phyloP scores from a whole-genome alignment of 2,113 vertebrate genomes.

The Phylloscopus whistleri region DNA sequence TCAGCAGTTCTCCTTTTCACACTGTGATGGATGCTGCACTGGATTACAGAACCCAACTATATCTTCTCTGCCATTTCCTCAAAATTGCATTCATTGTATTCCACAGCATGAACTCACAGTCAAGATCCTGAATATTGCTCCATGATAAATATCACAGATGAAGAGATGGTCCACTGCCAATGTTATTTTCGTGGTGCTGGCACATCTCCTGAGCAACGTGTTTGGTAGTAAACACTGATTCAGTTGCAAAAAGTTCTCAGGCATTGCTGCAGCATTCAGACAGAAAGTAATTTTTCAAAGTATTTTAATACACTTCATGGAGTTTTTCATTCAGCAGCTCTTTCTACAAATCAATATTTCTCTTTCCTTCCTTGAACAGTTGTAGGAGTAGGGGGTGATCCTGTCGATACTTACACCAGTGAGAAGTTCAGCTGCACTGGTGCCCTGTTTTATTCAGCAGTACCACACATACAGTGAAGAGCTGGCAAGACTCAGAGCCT shows the following conservation, averaged over 20 bases:
- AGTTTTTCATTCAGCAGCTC: not conserved
- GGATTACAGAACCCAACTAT: conserved; percentile 27
- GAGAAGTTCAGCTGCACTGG: not conserved
- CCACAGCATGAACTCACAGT: conserved; percentile 64
- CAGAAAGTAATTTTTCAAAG: not conserved
- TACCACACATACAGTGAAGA: not conserved
- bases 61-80: conserved; percentile 54
- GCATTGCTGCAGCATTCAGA: not conserved
- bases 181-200: conserved; percentile 11
- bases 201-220: conserved; percentile 35
- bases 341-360: not conserved
- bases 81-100: conserved; percentile 50
- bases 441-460: not conserved
- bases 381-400: not conserved
- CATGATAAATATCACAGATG: conserved; percentile 55
- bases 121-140: conserved; percentile 41
- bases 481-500: conserved; percentile 7
- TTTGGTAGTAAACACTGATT: conserved; percentile 12
- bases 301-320: not conserved
- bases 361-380: not conserved
- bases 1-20: conserved; percentile 45
- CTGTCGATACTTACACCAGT: not conserved
- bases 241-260: not conserved
- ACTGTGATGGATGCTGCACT: conserved; percentile 37
- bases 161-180: conserved; percentile 56